A percentile compares a stretch with the other conserved stretches of the same genome.
Conservation (phyloP, 2,888 invertebrate species). For the Phyllotreta cruciferae region DNA sequence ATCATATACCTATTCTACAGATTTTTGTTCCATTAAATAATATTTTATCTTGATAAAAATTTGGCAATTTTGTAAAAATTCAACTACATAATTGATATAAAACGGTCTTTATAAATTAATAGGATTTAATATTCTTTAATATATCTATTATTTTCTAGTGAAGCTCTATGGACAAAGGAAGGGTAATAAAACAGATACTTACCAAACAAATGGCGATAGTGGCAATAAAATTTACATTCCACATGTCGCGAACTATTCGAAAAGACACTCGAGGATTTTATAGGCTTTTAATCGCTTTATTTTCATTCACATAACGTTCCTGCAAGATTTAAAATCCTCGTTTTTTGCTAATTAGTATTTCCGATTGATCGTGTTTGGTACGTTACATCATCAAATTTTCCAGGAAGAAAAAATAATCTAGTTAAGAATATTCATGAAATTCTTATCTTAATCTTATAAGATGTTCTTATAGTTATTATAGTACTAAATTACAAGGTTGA, state of each 20-base stretch:
- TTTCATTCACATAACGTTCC: no score
- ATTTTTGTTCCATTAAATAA: background rate
- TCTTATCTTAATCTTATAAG: no score
- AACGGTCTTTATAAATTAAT: no score
- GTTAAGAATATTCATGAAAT: no score
- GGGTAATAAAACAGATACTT: conserved; percentile 35
- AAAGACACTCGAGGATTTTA: conserved; percentile 15
- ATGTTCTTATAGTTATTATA: no score
- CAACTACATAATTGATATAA: no score
- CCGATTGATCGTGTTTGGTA: conserved; percentile 8
- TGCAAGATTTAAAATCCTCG: background rate
- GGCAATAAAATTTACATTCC: conserved; percentile 43
- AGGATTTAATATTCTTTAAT: no score
- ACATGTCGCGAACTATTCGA: conserved; percentile 37
- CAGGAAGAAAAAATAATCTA: no score
- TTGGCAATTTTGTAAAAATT: no score
- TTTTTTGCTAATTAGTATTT: conserved; percentile 2
- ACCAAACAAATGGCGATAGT: conserved; percentile 44
- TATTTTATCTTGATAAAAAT: background rate
- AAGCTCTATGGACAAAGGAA: background rate
- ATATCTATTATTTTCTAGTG: background rate
- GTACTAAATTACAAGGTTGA: no score
- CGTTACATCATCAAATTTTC: no score
- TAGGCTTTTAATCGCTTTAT: conserved; percentile 13
- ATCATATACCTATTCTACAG: background rate